Percentiles rank a stretch among this genome's conserved stretches.
Evolutionary conservation across 2,797 vertebrate species (phyloP).

Genomic region (Acanthornis magna): DNA sequence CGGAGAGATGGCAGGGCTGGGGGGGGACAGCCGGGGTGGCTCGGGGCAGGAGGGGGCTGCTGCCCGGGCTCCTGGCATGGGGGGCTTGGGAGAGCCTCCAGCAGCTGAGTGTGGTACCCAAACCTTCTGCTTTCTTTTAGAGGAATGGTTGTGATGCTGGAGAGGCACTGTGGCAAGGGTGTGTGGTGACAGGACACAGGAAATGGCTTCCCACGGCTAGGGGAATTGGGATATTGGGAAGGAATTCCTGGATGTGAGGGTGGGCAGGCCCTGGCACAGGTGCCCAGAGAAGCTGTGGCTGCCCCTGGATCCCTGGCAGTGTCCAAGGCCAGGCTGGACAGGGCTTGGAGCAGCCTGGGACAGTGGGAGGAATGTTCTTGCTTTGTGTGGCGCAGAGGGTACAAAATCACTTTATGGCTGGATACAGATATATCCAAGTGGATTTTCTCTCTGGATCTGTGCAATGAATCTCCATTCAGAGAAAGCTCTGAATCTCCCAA

Average conservation of each 20-base stretch:
- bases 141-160: background rate
- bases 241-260: accelerated
- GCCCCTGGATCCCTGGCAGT: background rate
- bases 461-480: background rate
- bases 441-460: background rate
- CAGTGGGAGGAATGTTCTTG: background rate
- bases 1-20: background rate
- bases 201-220: background rate
- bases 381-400: background rate
- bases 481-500: background rate
- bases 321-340: background rate
- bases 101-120: background rate
- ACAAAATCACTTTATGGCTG: background rate
- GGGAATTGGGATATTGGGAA: background rate
- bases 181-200: accelerated
- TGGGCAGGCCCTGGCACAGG: background rate
- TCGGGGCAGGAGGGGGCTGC: background rate
- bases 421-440: background rate
- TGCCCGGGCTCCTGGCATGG: background rate
- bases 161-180: background rate
- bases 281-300: background rate
- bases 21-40: accelerated
- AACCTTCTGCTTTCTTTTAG: background rate
- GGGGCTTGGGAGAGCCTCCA: background rate
- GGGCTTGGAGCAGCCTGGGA: background rate